Conservation (phyloP, 2,888 invertebrate genomes). For the Coelinius sp. region DNA sequence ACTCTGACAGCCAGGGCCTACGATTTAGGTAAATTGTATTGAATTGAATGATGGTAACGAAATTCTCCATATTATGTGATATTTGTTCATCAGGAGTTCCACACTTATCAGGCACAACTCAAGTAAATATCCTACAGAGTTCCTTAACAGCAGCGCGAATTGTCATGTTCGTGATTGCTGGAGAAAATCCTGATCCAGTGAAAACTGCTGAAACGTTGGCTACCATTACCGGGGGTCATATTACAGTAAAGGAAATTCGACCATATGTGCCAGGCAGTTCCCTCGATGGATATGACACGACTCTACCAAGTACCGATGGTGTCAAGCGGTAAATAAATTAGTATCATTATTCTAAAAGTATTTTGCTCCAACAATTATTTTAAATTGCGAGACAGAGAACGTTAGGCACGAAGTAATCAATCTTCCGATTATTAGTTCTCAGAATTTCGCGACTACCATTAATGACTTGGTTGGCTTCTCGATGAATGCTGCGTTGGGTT, state of each 20-base stretch:
- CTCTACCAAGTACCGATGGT: constrained; percentile 47
- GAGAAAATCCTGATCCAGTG: constrained; percentile 80
- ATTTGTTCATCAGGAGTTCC: constrained; percentile 76
- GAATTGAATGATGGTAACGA: not conserved
- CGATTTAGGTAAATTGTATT: constrained; percentile 76
- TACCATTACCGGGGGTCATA: constrained; percentile 84
- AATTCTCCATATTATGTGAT: not conserved
- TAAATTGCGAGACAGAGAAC: too few species aligned
- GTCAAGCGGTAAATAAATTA: constrained; percentile 57
- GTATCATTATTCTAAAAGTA: not conserved
- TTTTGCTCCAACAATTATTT: too few species aligned
- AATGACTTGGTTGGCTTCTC: too few species aligned
- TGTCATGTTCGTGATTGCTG: constrained; percentile 87
- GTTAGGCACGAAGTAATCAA: too few species aligned
- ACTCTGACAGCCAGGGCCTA: constrained; percentile 84
- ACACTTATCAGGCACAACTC: constrained; percentile 80
- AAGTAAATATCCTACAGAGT: constrained; percentile 75
- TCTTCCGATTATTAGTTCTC: too few species aligned
- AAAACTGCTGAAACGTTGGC: constrained; percentile 83
- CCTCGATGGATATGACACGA: constrained; percentile 41
- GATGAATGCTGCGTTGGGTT: too few species aligned
- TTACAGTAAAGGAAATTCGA: constrained; percentile 82
- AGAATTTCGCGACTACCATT: too few species aligned
- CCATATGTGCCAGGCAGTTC: constrained; percentile 73
- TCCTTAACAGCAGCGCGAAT: constrained; percentile 83